Evolutionary conservation across 2,888 invertebrate genomes (phyloP).

Genomic region (Laothoe populi): DNA sequence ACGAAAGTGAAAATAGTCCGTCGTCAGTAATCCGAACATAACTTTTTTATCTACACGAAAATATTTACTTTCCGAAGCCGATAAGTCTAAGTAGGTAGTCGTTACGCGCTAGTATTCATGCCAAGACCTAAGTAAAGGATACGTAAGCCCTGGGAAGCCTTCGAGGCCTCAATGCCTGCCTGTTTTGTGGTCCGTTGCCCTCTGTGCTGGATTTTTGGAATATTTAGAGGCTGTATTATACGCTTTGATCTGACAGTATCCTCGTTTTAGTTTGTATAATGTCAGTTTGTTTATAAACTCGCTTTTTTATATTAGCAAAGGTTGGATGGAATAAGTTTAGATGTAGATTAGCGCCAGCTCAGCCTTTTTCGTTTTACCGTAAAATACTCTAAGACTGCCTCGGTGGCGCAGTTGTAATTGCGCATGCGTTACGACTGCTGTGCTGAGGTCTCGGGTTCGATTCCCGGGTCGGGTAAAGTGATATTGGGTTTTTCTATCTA

Average conservation of each 20-base stretch:
- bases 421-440: too few species aligned
- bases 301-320: constrained; percentile 7
- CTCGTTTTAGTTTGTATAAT: background rate
- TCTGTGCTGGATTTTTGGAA: constrained; percentile 14
- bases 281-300: constrained; percentile 8
- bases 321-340: constrained; percentile 14
- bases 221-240: constrained; percentile 15
- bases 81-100: constrained; percentile 5
- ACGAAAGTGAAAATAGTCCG: constrained; percentile 9
- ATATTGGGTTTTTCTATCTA: too few species aligned
- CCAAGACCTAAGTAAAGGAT: constrained; percentile 1
- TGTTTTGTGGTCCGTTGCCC: constrained; percentile 18
- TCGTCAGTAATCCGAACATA: constrained; percentile 2
- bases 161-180: background rate
- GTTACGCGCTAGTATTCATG: background rate
- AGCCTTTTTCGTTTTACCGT: background rate
- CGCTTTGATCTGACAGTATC: constrained; percentile 12
- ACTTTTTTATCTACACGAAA: constrained; percentile 17
- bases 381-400: background rate
- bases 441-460: too few species aligned
- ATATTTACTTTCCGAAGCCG: constrained; percentile 17
- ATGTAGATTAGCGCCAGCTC: background rate
- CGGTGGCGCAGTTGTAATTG: too few species aligned
- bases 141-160: constrained; percentile 6
- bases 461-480: too few species aligned